Conservation (phyloP, 2,113 vertebrate species). For the Melozone crissalis region DNA sequence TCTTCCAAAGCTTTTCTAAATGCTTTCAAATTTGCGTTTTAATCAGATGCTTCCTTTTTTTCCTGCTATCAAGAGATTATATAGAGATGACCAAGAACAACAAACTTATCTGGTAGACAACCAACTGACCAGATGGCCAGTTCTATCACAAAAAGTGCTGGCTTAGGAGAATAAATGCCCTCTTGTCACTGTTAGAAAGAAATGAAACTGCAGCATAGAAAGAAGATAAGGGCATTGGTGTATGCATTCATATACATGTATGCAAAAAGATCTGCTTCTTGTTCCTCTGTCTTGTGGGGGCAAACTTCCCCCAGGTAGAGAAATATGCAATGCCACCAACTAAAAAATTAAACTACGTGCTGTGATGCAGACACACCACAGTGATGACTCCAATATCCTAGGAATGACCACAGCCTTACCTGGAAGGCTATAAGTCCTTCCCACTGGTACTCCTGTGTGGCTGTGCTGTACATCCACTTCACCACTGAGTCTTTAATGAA, state of each 20-base stretch:
- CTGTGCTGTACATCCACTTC: constrained; percentile 83
- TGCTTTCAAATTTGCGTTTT: constrained; percentile 23
- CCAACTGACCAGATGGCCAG: background rate
- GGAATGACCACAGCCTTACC: constrained; percentile 64
- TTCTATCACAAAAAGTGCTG: background rate
- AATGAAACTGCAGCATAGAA: background rate
- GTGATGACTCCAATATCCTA: background rate
- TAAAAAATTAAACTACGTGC: background rate
- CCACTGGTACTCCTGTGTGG: constrained; percentile 74
- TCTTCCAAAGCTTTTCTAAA: constrained; percentile 8
- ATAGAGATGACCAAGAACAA: background rate
- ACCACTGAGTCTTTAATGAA: constrained; percentile 89
- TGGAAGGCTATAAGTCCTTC: constrained; percentile 82
- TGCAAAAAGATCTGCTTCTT: background rate
- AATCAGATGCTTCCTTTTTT: background rate
- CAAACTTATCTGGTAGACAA: background rate
- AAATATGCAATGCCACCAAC: background rate
- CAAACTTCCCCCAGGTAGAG: background rate
- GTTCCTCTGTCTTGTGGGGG: background rate
- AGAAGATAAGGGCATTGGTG: background rate
- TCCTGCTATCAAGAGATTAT: background rate
- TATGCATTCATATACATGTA: background rate
- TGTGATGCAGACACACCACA: background rate
- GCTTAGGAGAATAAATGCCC: background rate
- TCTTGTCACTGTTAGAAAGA: background rate